A percentile compares a stretch with the other conserved stretches of the same genome.
phyloP scores from a whole-genome alignment of 2,113 vertebrate species.

The Sitta europaea region DNA sequence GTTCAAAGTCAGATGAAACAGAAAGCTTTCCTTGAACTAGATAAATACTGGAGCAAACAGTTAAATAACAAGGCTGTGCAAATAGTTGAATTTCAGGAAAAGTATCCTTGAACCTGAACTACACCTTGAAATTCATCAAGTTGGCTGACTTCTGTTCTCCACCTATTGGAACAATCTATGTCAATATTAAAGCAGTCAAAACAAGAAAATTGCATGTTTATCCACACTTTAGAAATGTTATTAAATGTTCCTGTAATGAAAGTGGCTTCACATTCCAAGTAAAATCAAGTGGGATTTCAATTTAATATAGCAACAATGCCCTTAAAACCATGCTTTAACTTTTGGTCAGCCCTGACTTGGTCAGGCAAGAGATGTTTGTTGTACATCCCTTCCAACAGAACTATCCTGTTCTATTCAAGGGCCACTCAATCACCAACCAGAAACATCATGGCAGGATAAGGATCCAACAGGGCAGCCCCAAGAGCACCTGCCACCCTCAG shows the following conservation, averaged over 20 bases:
- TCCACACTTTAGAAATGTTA: not conserved
- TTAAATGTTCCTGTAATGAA: not conserved
- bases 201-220: not conserved
- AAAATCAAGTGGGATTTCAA: not conserved
- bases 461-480: not conserved
- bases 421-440: not conserved
- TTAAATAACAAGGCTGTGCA: not conserved
- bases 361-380: not conserved
- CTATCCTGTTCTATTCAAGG: not conserved
- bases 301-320: not conserved
- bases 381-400: not conserved
- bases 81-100: conserved; percentile 8
- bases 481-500: not conserved
- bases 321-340: not conserved
- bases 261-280: not conserved
- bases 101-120: not conserved
- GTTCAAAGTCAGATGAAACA: not conserved
- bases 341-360: not conserved
- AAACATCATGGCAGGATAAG: not conserved
- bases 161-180: not conserved
- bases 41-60: not conserved
- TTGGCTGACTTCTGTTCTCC: not conserved
- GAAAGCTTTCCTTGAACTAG: not conserved
- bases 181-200: not conserved
- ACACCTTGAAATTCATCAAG: conserved; percentile 11